Evolutionary conservation across 2,888 invertebrate genomes (phyloP).

Genomic region (Papilio demoleus): DNA sequence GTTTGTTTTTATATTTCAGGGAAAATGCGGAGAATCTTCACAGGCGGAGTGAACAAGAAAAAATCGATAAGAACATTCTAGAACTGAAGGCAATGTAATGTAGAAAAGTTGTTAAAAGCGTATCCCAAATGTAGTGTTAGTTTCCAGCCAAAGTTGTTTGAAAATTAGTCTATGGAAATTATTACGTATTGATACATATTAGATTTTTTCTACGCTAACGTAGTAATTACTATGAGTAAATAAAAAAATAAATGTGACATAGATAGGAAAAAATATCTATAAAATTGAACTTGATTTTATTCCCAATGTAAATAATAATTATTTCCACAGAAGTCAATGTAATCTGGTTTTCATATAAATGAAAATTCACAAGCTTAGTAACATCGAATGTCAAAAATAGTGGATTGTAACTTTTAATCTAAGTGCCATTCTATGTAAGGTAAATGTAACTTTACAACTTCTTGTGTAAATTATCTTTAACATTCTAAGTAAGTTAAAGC

Average conservation of each 20-base stretch:
- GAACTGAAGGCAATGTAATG: constrained; percentile 71
- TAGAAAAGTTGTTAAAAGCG: constrained; percentile 45
- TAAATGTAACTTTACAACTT: constrained; percentile 42
- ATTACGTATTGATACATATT: constrained; percentile 39
- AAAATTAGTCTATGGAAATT: constrained; percentile 57
- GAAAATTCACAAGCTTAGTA: too few species aligned
- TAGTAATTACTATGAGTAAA: not conserved
- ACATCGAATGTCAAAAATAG: constrained; percentile 10
- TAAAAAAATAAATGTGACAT: not conserved
- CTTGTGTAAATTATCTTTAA: constrained; percentile 54
- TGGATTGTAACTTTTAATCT: constrained; percentile 48
- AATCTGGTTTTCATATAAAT: too few species aligned
- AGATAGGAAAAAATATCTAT: not conserved
- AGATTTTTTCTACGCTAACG: not conserved
- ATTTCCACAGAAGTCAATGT: too few species aligned
- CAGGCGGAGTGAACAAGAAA: constrained; percentile 63
- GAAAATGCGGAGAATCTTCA: constrained; percentile 77
- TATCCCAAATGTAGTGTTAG: constrained; percentile 77
- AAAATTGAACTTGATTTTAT: too few species aligned
- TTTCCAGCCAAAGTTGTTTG: constrained; percentile 78
- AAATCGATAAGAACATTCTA: constrained; percentile 67
- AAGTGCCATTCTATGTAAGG: constrained; percentile 56
- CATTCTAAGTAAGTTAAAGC: not conserved
- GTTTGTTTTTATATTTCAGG: constrained; percentile 60
- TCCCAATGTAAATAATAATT: too few species aligned